Base-by-base conservation (phyloP, 2,113 vertebrate species). In the Gopherus evgoodei region DNA sequence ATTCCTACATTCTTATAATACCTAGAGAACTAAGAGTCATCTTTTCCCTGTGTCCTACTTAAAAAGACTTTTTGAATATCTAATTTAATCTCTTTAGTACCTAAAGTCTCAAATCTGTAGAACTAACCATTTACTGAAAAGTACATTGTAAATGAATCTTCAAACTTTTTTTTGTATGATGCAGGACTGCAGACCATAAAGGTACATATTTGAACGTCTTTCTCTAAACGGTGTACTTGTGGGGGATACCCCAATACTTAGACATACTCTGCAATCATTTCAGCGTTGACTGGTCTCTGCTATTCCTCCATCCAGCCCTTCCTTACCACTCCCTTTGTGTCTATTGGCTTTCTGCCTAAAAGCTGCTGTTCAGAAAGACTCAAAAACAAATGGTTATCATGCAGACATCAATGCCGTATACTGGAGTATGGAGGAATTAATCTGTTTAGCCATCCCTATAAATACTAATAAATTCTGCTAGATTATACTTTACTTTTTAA, bases 381-480 rank as follows among this genome's bases (percentile, higher is more conserved):
- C 84, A 85, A 91, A 90, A 90, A 81, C 24, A 88, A 96, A 92
- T 82, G 83, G 69, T 35, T 96, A 47, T 90, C 87, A 72, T 94
- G 75, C 65, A 86, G 86, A 78, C 83, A 95, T 72, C 83, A 87
- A 4, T 7, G 59, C 35, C 76, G 80, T 0, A 90, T 81, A 49
- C 89, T 85, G 75, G 53, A 85, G 5, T 25, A 82, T 21, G 54
- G 4, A 19, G n/a, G 82, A 96, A 93, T 83, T 90, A 97, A 96
- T 93, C 89, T 96, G 76, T 92, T 95, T 78, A 95, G 86, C 90
- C 69, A 93, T 97, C 93, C 83, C 94, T 89, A 81, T 91, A 97
- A 96, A 98, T 93, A 95, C 89, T 98, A 95, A 97, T 94, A 90
- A 95, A 82, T 93, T 94, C 87, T 93, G 62, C 86, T 90, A 96